Evolutionary conservation across 2,797 vertebrate species (phyloP).

Genomic region (Clarias laeviceps): DNA sequence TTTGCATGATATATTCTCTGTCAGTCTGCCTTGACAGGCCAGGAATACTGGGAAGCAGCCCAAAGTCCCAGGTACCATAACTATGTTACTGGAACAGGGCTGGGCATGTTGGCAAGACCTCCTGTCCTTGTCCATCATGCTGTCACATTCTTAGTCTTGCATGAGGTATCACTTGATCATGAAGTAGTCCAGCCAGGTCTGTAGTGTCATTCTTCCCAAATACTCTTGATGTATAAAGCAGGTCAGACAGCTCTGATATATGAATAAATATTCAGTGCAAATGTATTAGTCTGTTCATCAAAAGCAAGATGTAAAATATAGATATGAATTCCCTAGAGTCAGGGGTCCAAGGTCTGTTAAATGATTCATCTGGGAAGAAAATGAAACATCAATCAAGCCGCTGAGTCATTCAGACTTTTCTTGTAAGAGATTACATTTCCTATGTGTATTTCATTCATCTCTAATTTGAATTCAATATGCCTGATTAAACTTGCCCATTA

Average conservation of each 20-base stretch:
- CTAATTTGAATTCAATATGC: constrained; percentile 43
- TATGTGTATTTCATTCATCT: constrained; percentile 28
- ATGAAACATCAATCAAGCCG: constrained; percentile 29
- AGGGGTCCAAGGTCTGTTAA: constrained; percentile 15
- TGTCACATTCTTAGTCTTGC: constrained; percentile 61
- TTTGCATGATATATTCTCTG: constrained; percentile 73
- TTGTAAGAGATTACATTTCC: constrained; percentile 16
- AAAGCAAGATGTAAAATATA: constrained; percentile 1
- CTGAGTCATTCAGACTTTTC: constrained; percentile 27
- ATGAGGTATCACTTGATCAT: constrained; percentile 59
- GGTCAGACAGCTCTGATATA: constrained; percentile 10
- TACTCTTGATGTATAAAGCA: constrained; percentile 53
- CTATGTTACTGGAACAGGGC: constrained; percentile 65
- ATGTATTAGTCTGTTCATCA: constrained; percentile 15
- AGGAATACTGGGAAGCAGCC: constrained; percentile 66
- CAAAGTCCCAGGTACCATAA: constrained; percentile 67
- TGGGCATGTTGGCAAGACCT: constrained; percentile 64
- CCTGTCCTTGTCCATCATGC: constrained; percentile 67
- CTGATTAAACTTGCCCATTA: constrained; percentile 49
- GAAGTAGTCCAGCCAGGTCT: constrained; percentile 54
- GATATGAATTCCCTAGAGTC: constrained; percentile 5
- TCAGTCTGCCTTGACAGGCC: constrained; percentile 69
- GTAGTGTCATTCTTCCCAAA: constrained; percentile 59
- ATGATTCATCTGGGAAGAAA: constrained; percentile 26
- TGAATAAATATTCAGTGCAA: neutral